A percentile compares a stretch with the other conserved stretches of the same genome.
Evolutionary conservation across 2,113 vertebrate genomes (phyloP).

Genomic region (Lutjanus erythropterus): DNA sequence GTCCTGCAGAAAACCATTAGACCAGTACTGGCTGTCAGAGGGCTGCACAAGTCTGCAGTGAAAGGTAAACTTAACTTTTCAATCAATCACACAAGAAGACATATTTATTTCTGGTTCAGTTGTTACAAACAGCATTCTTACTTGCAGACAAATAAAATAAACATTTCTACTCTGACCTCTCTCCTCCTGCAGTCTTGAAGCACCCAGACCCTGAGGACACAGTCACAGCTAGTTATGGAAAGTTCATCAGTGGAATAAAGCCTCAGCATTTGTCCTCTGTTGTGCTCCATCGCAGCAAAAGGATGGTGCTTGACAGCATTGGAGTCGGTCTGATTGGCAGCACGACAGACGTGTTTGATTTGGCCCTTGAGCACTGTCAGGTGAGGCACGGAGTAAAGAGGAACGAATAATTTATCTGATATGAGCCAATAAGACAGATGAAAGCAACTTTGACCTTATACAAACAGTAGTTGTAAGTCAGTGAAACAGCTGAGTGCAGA

Average conservation of each 20-base stretch:
- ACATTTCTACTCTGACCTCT: neutral
- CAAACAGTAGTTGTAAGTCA: neutral
- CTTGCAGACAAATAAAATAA: no score
- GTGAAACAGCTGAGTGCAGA: slow-evolving; percentile 3
- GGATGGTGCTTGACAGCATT: slow-evolving; percentile 92
- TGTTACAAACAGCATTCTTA: no score
- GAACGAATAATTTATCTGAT: neutral
- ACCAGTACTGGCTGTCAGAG: slow-evolving; percentile 59
- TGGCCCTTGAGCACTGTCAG: slow-evolving; percentile 88
- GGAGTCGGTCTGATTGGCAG: slow-evolving; percentile 91
- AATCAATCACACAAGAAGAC: neutral
- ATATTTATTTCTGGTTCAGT: neutral
- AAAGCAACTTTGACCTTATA: slow-evolving; percentile 30
- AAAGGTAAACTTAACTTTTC: slow-evolving; percentile 77
- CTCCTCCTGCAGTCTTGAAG: slow-evolving; percentile 78
- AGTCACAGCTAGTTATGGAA: slow-evolving; percentile 88
- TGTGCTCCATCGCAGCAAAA: slow-evolving; percentile 86
- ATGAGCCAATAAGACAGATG: slow-evolving; percentile 14
- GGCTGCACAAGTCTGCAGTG: slow-evolving; percentile 83
- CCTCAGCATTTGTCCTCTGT: slow-evolving; percentile 84
- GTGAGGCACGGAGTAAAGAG: slow-evolving; percentile 71
- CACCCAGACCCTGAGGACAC: slow-evolving; percentile 80
- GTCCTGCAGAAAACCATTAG: slow-evolving; percentile 74
- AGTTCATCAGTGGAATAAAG: slow-evolving; percentile 84
- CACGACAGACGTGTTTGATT: slow-evolving; percentile 87